These are phyloP conservation scores for Heliconius aoede DNA, from an alignment of 2,888 invertebrate species.

Conservation along the genomic window DNA sequence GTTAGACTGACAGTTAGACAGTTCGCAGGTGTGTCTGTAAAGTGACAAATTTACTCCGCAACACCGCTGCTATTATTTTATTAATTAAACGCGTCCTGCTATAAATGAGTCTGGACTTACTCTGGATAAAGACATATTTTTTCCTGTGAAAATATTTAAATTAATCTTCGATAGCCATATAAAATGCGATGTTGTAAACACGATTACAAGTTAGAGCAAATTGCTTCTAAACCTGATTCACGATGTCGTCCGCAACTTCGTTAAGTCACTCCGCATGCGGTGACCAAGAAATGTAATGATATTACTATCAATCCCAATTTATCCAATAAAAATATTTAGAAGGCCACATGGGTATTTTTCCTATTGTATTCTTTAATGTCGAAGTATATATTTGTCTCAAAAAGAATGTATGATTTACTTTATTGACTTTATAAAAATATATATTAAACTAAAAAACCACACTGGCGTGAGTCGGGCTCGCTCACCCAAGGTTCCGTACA, in stretches of 20 bases:
- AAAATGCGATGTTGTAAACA: conserved; percentile 29
- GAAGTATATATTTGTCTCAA: no score
- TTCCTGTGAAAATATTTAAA: conserved; percentile 4
- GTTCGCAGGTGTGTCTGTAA: conserved; percentile 64
- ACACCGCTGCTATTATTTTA: conserved; percentile 46
- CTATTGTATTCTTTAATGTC: no score
- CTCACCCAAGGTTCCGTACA: no score
- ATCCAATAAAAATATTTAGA: conserved; percentile 26
- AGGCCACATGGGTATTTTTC: not conserved
- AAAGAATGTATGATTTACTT: not conserved
- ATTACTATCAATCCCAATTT: conserved; percentile 41
- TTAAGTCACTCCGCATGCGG: conserved; percentile 40
- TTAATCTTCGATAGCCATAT: conserved; percentile 8
- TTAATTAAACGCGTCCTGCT: conserved; percentile 28
- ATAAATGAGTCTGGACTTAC: conserved; percentile 24
- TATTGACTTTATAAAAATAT: not conserved
- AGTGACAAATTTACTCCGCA: conserved; percentile 68
- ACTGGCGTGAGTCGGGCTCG: no score
- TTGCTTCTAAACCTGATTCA: conserved; percentile 45
- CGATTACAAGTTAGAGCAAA: conserved; percentile 39
- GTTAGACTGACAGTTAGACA: conserved; percentile 53
- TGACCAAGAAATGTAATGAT: conserved; percentile 40
- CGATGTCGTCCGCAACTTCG: conserved; percentile 42
- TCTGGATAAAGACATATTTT: not conserved
- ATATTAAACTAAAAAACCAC: not conserved